Evolutionary conservation across 2,797 vertebrate species (phyloP), one percentile per base, ranked within the genome.

Genomic region (Gymnodraco acuticeps): DNA sequence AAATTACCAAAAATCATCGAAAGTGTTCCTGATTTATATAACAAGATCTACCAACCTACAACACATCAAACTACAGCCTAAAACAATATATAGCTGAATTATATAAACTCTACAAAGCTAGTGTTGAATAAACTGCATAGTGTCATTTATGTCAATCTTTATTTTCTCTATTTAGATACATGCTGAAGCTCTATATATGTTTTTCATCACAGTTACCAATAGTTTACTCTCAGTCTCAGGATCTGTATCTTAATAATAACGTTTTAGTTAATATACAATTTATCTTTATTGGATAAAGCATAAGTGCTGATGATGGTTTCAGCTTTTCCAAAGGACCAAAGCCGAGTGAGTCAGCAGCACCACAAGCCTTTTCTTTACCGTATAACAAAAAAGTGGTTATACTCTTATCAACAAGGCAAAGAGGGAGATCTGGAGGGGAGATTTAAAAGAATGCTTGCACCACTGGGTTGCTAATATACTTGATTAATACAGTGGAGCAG

Each of bases 321-420:
- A 48, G 38, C 61, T 70, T 70, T 85, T 60, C 42, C 41, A 54
- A 43, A 55, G 52, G 27, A 56, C 68, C 41, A 70, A 77, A 70
- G 43, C 65, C n/a, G 69, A 56, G 63, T 66, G 75, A 85, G 23
- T 81, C 83, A 88, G 79, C 83, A 56, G 56, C 42, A 64, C 11
- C 31, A 45, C 11, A 23, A 73, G 56, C 42, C 17, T 67, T 73
- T 74, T 67, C 38, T 61, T 59, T 43, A 48, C 13, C 23, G 10
- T 51, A 23, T 54, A 42, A 69, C 31, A 71, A 74, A 81, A 70
- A 56, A 16, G 38, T 55, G 46, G 41, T 75, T 59, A 64, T 63
- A 20, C 67, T 78, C 59, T 77, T 31, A 67, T 16, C 6, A 64
- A 51, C 78, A 83, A 78, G 50, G 6, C 13, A 3, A 75, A 23